Percentiles rank a stretch among this genome's conserved stretches.
These are phyloP conservation scores for Chaetophractus vellerosus DNA, from an alignment of 2,797 vertebrate species.

Conservation along the genomic window DNA sequence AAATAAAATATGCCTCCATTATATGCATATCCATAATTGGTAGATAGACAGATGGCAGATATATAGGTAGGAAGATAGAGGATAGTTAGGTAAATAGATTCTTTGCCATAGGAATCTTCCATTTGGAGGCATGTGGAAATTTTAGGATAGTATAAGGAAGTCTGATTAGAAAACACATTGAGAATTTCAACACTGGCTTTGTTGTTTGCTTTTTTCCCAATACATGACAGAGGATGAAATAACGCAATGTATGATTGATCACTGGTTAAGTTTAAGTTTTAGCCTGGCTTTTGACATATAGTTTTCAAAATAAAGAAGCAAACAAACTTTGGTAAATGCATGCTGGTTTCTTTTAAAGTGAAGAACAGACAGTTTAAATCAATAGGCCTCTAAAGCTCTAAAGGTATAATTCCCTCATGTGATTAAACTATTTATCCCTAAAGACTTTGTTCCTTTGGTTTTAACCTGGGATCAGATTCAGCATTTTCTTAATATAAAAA, in stretches of 20 bases:
- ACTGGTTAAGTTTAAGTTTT: neutral
- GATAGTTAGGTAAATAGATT: neutral
- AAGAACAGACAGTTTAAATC: conserved; percentile 58
- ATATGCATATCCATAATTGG: neutral
- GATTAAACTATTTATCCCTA: conserved; percentile 39
- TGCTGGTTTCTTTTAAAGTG: conserved; percentile 2
- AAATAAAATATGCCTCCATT: neutral
- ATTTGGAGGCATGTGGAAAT: neutral
- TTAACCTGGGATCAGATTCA: conserved; percentile 15
- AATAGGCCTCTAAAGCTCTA: neutral
- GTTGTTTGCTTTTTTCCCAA: neutral
- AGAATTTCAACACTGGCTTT: neutral
- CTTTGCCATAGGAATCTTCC: neutral
- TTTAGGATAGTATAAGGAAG: neutral
- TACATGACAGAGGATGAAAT: neutral
- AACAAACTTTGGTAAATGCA: conserved; percentile 35
- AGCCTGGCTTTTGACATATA: neutral
- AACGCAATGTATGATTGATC: neutral
- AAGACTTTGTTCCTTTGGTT: neutral
- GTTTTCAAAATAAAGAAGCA: conserved; percentile 18
- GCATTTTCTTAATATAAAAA: neutral
- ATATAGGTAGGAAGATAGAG: neutral
- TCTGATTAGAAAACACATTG: neutral
- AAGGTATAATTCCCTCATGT: conserved; percentile 45
- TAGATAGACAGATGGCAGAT: neutral